Evolutionary conservation across 1,140 invertebrate species (phyloP).

Genomic region (Microvelia longipes): DNA sequence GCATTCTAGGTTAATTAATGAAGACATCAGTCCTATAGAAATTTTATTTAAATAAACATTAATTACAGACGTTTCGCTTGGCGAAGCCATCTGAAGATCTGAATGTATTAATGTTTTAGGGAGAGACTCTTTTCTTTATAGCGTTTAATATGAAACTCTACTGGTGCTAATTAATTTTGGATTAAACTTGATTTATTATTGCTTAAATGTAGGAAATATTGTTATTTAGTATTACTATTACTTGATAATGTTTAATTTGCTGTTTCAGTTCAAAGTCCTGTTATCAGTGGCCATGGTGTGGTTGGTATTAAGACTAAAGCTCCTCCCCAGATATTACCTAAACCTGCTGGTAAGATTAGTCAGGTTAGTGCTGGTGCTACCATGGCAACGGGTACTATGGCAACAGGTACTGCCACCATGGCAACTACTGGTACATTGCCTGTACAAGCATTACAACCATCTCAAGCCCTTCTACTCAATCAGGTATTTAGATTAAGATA

Average conservation of each 20-base stretch:
- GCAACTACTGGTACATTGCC: neutral
- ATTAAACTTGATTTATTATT: neutral
- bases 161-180: too few relatives aligned
- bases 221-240: too few relatives aligned
- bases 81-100: too few relatives aligned
- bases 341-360: neutral
- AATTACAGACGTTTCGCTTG: too few relatives aligned
- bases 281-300: neutral
- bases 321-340: neutral
- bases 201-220: neutral
- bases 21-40: too few relatives aligned
- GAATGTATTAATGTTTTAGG: too few relatives aligned
- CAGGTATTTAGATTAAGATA: neutral
- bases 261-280: neutral
- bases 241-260: too few relatives aligned
- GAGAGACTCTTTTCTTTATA: too few relatives aligned
- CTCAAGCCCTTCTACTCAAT: conserved; percentile 1
- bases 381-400: neutral
- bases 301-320: neutral
- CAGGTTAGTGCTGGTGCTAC: neutral
- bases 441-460: neutral
- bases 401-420: neutral
- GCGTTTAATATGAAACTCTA: too few relatives aligned
- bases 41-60: too few relatives aligned
- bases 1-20: too few relatives aligned